Evolutionary conservation across 1,140 invertebrate species (phyloP), one percentile per base, ranked within the genome.

Genomic region (Drosophila burlai): DNA sequence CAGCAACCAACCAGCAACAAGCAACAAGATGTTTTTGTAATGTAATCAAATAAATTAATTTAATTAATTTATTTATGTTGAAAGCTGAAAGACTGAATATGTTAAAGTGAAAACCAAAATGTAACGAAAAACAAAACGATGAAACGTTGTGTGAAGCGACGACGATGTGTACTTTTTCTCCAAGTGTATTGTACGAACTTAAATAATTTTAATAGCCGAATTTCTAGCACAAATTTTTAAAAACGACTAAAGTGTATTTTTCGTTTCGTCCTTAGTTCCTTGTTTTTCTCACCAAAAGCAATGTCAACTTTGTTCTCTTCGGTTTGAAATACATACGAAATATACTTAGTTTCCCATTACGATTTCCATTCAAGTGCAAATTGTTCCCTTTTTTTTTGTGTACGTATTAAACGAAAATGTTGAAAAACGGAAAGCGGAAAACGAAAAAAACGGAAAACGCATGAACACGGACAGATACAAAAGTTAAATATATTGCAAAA

Each of bases 31-130:
- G 76, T 73, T 73, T 80, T 87, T 83, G 82, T n/a, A 85, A 85
- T 81, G 78, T 87, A 80, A 84, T 91, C 80, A 67, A 91, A 91
- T 91, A 89, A 91, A 91, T 91, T 91, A 91, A 87, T 91, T 91
- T 91, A 91, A 91, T 91, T 91, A 91, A 91, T 91, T 73, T 73
- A 89, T 91, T 91, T 86, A 80, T 62, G 78, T 87, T 91, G 61
- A 85, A 89, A 89, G 89, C 87, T 91, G 83, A 91, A 91, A 91
- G 89, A 91, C 89, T 91, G 89, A 91, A 91, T 91, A 87, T 91
- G 89, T 91, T 91, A 89, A 89, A 72, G 76, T 75, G 68, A 84
- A 57, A 67, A 80, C 63, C 81, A 63, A 69, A 80, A 80, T 61
- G 69, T 81, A 78, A 83, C 57, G 38, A 72, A 81, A 36, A 49